phyloP scores from a whole-genome alignment of 2,113 vertebrate genomes.

The Protobothrops mucrosquamatus region DNA sequence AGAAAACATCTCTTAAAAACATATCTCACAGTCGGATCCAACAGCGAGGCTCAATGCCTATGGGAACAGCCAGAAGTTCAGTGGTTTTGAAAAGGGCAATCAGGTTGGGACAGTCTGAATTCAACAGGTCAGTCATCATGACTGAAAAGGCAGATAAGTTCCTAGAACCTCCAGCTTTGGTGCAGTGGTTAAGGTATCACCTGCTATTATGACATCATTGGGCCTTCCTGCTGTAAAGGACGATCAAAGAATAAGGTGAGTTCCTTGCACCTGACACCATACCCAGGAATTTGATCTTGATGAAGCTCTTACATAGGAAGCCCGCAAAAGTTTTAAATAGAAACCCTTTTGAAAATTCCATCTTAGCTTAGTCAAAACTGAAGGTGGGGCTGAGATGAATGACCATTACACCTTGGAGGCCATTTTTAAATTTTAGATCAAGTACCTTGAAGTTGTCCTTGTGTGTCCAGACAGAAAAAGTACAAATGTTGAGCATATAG shows the following conservation, averaged over 20 bases:
- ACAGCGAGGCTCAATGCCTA: not conserved
- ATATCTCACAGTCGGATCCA: not conserved
- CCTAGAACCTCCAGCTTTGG: not conserved
- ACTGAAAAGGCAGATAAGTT: not conserved
- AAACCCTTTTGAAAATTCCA: not conserved
- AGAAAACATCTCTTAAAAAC: not conserved
- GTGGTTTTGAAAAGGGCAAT: not conserved
- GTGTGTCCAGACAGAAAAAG: not conserved
- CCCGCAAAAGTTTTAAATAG: not conserved
- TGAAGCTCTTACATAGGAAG: not conserved
- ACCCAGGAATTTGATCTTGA: not conserved
- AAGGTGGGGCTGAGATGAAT: not conserved
- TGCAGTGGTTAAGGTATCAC: not conserved
- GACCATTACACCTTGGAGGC: not conserved
- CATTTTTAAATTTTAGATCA: not conserved
- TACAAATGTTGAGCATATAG: not conserved
- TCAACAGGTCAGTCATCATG: not conserved
- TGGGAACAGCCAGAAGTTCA: not conserved
- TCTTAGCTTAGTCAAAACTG: not conserved
- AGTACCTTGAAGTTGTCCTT: not conserved
- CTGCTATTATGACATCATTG: not conserved
- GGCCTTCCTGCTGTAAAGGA: not conserved
- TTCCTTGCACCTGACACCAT: not conserved
- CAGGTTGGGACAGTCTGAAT: not conserved
- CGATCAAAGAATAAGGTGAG: not conserved